phyloP scores from a whole-genome alignment of 2,113 vertebrate species.

The Cygnus buccinator region DNA sequence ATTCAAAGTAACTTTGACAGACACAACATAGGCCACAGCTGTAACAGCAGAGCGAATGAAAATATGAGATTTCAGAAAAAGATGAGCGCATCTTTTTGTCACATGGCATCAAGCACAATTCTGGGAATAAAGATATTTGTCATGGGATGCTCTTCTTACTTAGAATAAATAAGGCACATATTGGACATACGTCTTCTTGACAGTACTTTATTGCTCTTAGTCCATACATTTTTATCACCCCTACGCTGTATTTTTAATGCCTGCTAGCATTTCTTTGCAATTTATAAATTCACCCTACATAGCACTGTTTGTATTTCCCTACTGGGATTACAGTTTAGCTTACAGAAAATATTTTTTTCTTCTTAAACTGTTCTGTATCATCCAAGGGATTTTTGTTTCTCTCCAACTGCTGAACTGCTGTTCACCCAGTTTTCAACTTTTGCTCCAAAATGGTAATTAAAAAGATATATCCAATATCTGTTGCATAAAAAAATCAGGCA shows the following conservation, averaged over 20 bases:
- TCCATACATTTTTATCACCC: background rate
- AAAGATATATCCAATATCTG: background rate
- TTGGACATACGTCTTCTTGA: background rate
- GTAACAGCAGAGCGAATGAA: background rate
- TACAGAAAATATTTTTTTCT: background rate
- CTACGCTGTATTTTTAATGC: background rate
- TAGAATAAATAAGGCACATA: background rate
- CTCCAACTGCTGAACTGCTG: background rate
- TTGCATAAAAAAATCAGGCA: background rate
- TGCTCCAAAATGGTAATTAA: background rate
- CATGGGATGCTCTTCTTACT: background rate
- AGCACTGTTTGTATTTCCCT: background rate
- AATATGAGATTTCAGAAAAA: background rate
- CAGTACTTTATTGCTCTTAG: background rate
- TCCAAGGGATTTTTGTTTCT: background rate
- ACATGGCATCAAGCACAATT: background rate
- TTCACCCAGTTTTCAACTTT: background rate
- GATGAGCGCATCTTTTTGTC: background rate
- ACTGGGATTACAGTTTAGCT: background rate
- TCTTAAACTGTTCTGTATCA: background rate
- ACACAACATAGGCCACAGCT: background rate
- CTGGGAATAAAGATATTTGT: background rate
- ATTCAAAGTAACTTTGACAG: background rate
- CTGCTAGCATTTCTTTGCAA: background rate
- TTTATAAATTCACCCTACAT: background rate